Evolutionary conservation across 2,888 invertebrate genomes (phyloP).

Genomic region (Chalcis sispes): DNA sequence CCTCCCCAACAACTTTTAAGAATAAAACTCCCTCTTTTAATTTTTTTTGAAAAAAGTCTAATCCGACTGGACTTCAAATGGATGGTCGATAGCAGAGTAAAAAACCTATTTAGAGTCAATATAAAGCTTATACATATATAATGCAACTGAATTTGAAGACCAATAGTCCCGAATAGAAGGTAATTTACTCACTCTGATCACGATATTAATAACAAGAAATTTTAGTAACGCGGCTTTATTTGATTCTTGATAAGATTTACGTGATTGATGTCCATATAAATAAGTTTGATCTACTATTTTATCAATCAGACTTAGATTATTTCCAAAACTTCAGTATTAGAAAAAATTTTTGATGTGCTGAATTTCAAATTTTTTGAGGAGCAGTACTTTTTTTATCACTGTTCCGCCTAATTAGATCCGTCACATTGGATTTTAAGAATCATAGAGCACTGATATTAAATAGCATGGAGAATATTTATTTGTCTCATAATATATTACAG

Average conservation of each 20-base stretch:
- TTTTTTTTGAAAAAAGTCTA: too few species aligned
- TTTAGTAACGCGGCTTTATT: neutral
- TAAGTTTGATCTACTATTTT: conserved; percentile 3
- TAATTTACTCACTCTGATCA: conserved; percentile 9
- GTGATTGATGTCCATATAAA: neutral
- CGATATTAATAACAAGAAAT: neutral
- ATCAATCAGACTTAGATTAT: neutral
- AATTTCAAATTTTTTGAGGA: too few species aligned
- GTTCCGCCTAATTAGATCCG: neutral
- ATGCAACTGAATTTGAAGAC: conserved; percentile 9
- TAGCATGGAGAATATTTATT: neutral
- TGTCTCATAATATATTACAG: neutral
- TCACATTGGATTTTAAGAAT: neutral
- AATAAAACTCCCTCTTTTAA: too few species aligned
- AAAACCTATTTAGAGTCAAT: neutral
- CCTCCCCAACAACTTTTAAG: too few species aligned
- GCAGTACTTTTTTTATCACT: neutral
- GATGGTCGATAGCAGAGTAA: neutral
- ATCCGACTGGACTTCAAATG: too few species aligned
- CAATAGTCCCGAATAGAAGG: neutral
- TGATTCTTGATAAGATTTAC: neutral
- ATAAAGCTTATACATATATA: neutral
- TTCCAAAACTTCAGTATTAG: neutral
- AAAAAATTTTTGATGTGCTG: neutral
- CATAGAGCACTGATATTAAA: neutral